phyloP scores from a whole-genome alignment of 2,113 vertebrate genomes.

The Pongo abelii region DNA sequence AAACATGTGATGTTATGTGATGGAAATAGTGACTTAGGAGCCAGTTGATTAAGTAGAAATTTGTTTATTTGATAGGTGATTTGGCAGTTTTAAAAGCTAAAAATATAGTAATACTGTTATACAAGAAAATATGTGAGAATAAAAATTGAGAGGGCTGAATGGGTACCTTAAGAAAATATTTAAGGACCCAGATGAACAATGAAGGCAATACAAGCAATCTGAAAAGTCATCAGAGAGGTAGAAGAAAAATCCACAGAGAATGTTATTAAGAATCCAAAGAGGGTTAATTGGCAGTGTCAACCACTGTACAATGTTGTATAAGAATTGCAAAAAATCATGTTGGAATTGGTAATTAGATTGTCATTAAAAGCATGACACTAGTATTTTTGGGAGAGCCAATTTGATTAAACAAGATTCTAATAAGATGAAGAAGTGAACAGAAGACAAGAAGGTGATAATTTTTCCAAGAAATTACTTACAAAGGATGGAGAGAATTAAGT shows the following conservation, averaged over 20 bases:
- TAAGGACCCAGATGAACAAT: neutral
- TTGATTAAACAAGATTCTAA: neutral
- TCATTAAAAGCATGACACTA: neutral
- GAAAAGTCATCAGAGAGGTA: neutral
- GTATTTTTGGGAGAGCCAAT: neutral
- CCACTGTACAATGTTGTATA: neutral
- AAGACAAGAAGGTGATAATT: neutral
- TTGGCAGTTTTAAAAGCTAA: neutral
- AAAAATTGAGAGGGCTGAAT: neutral
- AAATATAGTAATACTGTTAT: neutral
- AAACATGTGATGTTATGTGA: neutral
- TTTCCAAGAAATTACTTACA: neutral
- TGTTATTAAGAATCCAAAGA: neutral
- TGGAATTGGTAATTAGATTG: neutral
- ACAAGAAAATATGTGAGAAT: neutral
- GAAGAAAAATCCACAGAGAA: neutral
- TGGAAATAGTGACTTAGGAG: neutral
- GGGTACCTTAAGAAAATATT: neutral
- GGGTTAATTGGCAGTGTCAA: neutral
- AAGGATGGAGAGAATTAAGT: neutral
- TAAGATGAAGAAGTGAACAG: neutral
- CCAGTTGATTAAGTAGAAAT: neutral
- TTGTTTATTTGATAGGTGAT: neutral
- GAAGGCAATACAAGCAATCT: neutral
- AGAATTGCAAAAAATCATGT: neutral